phyloP scores from a whole-genome alignment of 35 echinoderm and acorn worm species.

The Hemicentrotus pulcherrimus region DNA sequence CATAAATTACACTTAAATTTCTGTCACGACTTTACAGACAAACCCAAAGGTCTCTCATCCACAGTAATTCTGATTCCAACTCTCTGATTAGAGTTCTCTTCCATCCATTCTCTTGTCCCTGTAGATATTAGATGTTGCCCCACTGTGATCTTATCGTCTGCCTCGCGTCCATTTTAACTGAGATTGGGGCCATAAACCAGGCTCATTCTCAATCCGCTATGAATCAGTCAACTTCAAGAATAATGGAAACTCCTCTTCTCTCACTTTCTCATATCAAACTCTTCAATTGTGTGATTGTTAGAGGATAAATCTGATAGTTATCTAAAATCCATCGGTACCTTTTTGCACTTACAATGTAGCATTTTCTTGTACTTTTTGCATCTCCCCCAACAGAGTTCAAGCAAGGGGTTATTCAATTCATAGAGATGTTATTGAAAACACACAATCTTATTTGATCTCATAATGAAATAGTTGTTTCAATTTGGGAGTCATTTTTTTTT shows the following conservation, averaged over 20 bases:
- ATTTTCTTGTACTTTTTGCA: background rate
- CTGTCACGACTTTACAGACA: slow-evolving; percentile 8
- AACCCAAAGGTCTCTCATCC: background rate
- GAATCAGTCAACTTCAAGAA: background rate
- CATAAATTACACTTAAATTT: background rate
- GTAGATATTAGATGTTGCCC: background rate
- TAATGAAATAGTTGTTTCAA: too few species aligned
- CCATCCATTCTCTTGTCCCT: background rate
- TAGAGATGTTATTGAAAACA: too few species aligned
- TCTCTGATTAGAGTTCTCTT: background rate
- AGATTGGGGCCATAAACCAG: slow-evolving; percentile 1
- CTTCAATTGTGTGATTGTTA: slow-evolving; percentile 12
- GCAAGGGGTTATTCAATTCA: background rate
- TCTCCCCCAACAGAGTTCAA: background rate
- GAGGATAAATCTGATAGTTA: background rate
- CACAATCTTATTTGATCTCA: too few species aligned
- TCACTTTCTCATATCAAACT: background rate
- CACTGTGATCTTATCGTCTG: background rate
- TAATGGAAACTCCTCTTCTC: background rate
- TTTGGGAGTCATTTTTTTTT: too few species aligned
- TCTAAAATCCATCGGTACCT: background rate
- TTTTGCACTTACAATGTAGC: background rate
- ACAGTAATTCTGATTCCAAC: background rate
- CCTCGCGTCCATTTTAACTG: background rate
- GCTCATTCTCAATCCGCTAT: background rate